phyloP scores from a whole-genome alignment of 1,140 invertebrate species.

The Lasioglossum albipes region DNA sequence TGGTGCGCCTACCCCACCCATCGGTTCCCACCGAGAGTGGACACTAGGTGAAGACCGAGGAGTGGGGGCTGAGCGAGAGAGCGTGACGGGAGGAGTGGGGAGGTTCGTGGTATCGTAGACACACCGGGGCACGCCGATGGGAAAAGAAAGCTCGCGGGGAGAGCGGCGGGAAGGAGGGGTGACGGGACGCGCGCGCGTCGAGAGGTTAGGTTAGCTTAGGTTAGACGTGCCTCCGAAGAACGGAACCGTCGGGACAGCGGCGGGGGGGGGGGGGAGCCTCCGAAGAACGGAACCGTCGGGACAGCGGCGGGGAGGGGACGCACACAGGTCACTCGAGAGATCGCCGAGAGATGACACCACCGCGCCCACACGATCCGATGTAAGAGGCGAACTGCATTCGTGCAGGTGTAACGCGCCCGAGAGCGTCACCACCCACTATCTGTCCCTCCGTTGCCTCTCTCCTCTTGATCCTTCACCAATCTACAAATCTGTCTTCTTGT shows the following conservation, averaged over 20 bases:
- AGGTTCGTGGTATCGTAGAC: constrained; percentile 52
- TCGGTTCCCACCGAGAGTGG: constrained; percentile 63
- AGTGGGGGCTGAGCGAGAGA: constrained; percentile 27
- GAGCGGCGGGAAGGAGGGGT: constrained; percentile 19
- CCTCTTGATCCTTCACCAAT: constrained; percentile 28
- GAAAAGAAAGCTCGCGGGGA: constrained; percentile 34
- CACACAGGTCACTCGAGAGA: constrained; percentile 68
- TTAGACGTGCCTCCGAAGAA: constrained; percentile 69
- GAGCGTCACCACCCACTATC: constrained; percentile 43
- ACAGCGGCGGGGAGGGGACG: constrained; percentile 17
- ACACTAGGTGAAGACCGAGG: constrained; percentile 63
- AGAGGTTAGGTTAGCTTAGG: constrained; percentile 69
- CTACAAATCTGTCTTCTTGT: not conserved
- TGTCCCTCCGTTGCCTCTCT: constrained; percentile 13
- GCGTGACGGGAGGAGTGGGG: constrained; percentile 37
- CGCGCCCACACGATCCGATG: constrained; percentile 66
- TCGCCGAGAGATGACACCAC: constrained; percentile 78
- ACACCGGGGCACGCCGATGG: constrained; percentile 37
- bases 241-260: constrained; percentile 63
- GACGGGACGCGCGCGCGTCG: constrained; percentile 34
- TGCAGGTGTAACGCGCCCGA: constrained; percentile 70
- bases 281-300: constrained; percentile 37
- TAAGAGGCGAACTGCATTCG: constrained; percentile 61
- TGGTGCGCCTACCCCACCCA: constrained; percentile 55
- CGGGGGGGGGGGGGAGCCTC: constrained; percentile 11